phyloP scores from a whole-genome alignment of 2,113 vertebrate genomes.

The Deroptyus accipitrinus region DNA sequence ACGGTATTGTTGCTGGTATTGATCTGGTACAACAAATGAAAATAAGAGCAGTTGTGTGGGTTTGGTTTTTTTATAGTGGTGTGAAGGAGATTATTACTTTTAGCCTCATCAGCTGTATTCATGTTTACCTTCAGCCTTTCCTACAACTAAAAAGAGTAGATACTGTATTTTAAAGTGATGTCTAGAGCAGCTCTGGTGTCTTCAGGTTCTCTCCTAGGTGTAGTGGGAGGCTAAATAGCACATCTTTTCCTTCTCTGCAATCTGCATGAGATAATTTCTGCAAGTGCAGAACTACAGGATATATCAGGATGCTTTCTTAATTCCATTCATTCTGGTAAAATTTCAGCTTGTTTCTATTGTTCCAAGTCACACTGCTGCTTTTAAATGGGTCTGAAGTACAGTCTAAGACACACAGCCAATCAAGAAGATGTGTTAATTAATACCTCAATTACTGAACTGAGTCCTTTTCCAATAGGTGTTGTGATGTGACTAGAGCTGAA shows the following conservation, averaged over 20 bases:
- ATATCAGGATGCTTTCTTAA: background rate
- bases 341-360: background rate
- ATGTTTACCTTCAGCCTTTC: background rate
- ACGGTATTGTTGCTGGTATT: background rate
- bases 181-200: background rate
- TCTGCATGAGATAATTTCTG: background rate
- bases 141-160: background rate
- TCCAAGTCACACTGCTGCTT: background rate
- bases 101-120: background rate
- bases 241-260: rapidly evolving
- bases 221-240: background rate
- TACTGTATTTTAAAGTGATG: background rate
- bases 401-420: background rate
- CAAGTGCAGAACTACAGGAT: background rate
- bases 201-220: background rate
- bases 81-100: background rate
- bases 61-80: background rate
- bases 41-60: background rate
- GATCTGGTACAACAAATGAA: background rate
- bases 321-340: background rate
- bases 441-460: background rate
- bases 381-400: background rate
- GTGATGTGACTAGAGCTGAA: background rate
- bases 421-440: background rate
- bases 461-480: background rate